These are phyloP conservation scores for Anagrus nilaparvatae DNA, from an alignment of 1,140 invertebrate genomes.

Conservation along the genomic window DNA sequence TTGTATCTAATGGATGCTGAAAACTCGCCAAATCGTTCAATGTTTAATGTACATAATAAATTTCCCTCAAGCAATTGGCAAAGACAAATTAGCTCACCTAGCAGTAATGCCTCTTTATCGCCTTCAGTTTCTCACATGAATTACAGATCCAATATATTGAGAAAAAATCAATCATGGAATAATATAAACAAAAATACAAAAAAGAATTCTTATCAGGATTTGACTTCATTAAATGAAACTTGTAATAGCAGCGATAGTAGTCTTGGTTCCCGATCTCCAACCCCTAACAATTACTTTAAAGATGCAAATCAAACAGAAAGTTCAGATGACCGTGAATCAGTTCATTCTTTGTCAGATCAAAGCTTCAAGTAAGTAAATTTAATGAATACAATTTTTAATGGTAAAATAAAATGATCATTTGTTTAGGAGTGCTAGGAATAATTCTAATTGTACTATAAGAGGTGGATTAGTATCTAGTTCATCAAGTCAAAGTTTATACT, in stretches of 20 bases:
- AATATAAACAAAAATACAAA: conserved; percentile 20
- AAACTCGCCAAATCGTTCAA: conserved; percentile 24
- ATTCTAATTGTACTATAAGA: too few species aligned
- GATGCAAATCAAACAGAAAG: conserved; percentile 33
- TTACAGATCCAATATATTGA: conserved; percentile 26
- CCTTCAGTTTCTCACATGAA: conserved; percentile 22
- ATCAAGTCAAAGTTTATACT: too few species aligned
- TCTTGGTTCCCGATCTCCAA: conserved; percentile 36
- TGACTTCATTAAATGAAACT: conserved; percentile 23
- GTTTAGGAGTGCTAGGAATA: too few species aligned
- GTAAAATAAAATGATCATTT: too few species aligned
- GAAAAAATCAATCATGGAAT: conserved; percentile 34
- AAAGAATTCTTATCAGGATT: conserved; percentile 24
- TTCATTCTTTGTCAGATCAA: conserved; percentile 29
- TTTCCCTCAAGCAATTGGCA: conserved; percentile 25
- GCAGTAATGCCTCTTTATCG: conserved; percentile 19
- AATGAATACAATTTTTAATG: too few species aligned
- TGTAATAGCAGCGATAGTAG: conserved; percentile 33
- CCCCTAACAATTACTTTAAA: conserved; percentile 31
- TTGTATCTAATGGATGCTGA: conserved; percentile 33
- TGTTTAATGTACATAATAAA: conserved; percentile 24
- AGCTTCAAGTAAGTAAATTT: conserved; percentile 26
- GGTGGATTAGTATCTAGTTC: too few species aligned
- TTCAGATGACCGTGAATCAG: conserved; percentile 38
- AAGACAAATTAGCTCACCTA: conserved; percentile 22